Conservation (phyloP, 2,888 invertebrate species). For the Drosophila austrosaltans region DNA sequence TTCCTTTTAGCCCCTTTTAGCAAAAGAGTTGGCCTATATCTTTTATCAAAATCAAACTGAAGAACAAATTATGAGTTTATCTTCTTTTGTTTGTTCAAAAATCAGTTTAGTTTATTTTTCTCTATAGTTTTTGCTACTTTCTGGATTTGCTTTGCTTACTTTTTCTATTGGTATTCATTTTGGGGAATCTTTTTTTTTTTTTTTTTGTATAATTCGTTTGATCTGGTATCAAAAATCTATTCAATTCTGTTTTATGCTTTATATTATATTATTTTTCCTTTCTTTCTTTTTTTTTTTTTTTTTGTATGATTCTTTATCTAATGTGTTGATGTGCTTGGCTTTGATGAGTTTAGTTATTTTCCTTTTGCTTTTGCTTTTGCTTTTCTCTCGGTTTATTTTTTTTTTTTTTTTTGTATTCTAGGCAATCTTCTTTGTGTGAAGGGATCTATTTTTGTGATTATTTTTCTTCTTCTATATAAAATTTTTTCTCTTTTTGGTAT, state of each 20-base stretch:
- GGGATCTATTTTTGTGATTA: slow-evolving; percentile 13
- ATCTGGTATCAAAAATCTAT: slow-evolving; percentile 10
- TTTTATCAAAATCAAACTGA: too few species aligned
- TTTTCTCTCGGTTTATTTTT: background rate
- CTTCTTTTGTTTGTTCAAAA: too few species aligned
- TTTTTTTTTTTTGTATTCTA: background rate
- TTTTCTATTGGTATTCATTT: too few species aligned
- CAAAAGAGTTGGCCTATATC: too few species aligned
- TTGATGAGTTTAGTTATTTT: slow-evolving; percentile 13
- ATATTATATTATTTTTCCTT: background rate
- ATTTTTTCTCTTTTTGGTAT: slow-evolving; percentile 25
- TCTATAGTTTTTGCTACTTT: background rate
- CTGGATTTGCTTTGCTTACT: background rate
- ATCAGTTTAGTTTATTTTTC: background rate
- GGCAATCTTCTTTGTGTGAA: slow-evolving; percentile 13
- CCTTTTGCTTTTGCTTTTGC: background rate
- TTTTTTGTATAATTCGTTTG: slow-evolving; percentile 1
- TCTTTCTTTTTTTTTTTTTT: background rate
- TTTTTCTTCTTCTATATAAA: slow-evolving; percentile 3
- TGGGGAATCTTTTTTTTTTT: background rate
- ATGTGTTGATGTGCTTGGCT: slow-evolving; percentile 12
- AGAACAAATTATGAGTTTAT: too few species aligned
- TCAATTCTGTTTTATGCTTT: slow-evolving; percentile 6
- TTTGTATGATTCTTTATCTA: slow-evolving; percentile 1
- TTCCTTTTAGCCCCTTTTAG: too few species aligned